Percentiles rank a stretch among this genome's conserved stretches.
phyloP scores from a whole-genome alignment of 2,113 vertebrate species.

The Nannobrachium achirus region DNA sequence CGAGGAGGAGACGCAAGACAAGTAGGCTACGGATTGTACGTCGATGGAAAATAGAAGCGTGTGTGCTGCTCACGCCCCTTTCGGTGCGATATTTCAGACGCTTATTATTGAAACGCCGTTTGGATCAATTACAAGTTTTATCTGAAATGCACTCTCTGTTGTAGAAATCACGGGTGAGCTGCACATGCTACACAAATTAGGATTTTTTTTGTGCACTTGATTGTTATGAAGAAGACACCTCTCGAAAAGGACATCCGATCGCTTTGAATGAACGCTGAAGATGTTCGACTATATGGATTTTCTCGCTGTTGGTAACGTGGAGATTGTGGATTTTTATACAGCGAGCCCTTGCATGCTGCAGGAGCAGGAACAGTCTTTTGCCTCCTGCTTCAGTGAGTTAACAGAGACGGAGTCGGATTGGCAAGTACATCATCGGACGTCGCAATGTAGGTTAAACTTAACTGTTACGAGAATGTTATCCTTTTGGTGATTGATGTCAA shows the following conservation, averaged over 20 bases:
- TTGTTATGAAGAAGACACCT: constrained; percentile 4
- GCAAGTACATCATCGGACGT: constrained; percentile 88
- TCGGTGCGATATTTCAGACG: constrained; percentile 76
- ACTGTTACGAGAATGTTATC: too few species aligned
- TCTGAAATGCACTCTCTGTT: constrained; percentile 87
- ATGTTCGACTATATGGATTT: constrained; percentile 98
- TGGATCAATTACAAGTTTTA: constrained; percentile 88
- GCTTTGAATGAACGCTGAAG: constrained; percentile 72
- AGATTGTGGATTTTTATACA: constrained; percentile 91
- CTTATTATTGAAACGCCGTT: constrained; percentile 85
- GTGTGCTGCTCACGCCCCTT: constrained; percentile 22
- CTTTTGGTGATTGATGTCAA: too few species aligned
- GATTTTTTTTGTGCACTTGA: not conserved
- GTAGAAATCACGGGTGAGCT: constrained; percentile 82
- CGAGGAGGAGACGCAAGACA: not conserved
- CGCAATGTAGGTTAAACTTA: constrained; percentile 90
- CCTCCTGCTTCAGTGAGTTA: constrained; percentile 92
- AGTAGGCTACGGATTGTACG: constrained; percentile 14
- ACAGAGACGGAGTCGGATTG: constrained; percentile 89
- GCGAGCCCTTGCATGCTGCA: constrained; percentile 90
- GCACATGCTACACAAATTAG: not conserved
- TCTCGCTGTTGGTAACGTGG: constrained; percentile 87
- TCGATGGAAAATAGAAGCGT: constrained; percentile 13
- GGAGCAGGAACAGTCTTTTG: constrained; percentile 88
- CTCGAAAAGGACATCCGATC: not conserved